These are phyloP conservation scores for Metopolophium dirhodum DNA, from an alignment of 1,140 invertebrate genomes.

Conservation along the genomic window DNA sequence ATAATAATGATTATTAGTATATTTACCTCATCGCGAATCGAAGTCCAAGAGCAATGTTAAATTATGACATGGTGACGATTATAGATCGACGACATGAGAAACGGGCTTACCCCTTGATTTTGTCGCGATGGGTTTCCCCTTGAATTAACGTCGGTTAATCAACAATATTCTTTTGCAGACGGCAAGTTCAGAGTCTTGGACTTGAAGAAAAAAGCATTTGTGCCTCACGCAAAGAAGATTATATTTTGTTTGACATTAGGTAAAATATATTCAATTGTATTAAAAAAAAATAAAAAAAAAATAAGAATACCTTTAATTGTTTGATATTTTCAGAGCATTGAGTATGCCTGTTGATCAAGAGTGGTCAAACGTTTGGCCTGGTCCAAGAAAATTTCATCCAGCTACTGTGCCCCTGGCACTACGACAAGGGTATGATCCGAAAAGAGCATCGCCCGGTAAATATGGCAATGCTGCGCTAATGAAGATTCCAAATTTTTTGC, in stretches of 20 bases:
- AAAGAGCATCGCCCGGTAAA: slow-evolving; percentile 76
- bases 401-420: slow-evolving; percentile 91
- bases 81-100: neutral
- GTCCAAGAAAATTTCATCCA: slow-evolving; percentile 88
- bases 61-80: neutral
- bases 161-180: neutral
- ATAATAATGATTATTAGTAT: neutral
- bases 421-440: slow-evolving; percentile 77
- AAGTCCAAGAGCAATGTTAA: too few relatives aligned
- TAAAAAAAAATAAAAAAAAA: too few relatives aligned
- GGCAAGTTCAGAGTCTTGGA: slow-evolving; percentile 50
- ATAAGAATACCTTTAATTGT: neutral
- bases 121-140: neutral
- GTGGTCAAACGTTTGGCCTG: slow-evolving; percentile 95
- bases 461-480: slow-evolving; percentile 92
- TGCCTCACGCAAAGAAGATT: neutral
- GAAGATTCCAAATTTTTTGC: slow-evolving; percentile 99
- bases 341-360: slow-evolving; percentile 83
- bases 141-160: neutral
- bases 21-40: neutral
- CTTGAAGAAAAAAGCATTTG: slow-evolving; percentile 37
- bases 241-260: neutral
- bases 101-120: neutral
- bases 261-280: neutral
- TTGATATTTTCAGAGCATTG: slow-evolving; percentile 64